phyloP scores from a whole-genome alignment of 2,797 vertebrate species.

The Channa striata region DNA sequence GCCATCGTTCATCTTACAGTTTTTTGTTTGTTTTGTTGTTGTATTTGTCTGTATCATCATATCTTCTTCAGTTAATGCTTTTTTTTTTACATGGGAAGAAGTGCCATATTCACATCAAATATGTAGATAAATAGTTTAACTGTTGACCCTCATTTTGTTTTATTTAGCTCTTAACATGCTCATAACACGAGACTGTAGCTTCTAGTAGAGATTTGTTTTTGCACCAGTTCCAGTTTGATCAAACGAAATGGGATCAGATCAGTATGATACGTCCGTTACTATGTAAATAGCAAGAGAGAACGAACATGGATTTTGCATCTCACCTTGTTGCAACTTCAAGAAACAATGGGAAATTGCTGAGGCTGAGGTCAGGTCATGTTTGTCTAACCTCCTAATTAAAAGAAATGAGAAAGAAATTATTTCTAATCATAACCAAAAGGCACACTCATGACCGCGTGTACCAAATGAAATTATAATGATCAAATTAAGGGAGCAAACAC shows the following conservation, averaged over 20 bases:
- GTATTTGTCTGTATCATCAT: too few species aligned
- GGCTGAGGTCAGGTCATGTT: too few species aligned
- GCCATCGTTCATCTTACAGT: background rate
- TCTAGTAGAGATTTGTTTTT: constrained; percentile 6
- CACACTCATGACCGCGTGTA: too few species aligned
- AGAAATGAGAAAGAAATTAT: too few species aligned
- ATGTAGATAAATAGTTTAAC: constrained; percentile 44
- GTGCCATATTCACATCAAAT: constrained; percentile 45
- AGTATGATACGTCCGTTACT: background rate
- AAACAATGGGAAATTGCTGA: too few species aligned
- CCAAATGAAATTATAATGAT: too few species aligned
- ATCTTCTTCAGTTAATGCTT: constrained; percentile 12
- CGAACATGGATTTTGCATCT: background rate
- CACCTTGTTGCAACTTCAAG: background rate
- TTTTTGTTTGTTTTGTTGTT: too few species aligned
- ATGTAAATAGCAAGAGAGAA: background rate
- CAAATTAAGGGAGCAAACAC: too few species aligned
- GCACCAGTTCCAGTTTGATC: background rate
- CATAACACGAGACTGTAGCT: background rate
- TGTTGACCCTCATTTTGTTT: constrained; percentile 18
- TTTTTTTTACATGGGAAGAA: constrained; percentile 38
- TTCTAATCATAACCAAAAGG: too few species aligned
- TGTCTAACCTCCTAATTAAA: too few species aligned
- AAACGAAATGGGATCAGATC: too few species aligned
- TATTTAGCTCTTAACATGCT: constrained; percentile 5